phyloP scores from a whole-genome alignment of 1,140 invertebrate species.

The Drosophila albomicans region DNA sequence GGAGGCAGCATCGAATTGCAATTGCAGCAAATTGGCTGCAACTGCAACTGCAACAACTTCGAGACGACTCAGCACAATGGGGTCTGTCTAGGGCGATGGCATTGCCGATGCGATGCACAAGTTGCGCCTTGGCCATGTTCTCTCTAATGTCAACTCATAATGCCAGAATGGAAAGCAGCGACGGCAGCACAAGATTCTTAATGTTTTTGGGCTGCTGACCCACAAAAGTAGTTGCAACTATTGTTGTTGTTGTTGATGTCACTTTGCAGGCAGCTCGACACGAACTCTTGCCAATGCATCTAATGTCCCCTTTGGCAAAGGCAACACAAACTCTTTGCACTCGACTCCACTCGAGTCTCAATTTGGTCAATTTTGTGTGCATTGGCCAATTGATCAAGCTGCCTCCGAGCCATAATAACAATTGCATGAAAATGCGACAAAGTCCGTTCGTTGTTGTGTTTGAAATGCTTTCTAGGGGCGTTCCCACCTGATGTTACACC shows the following conservation, averaged over 20 bases:
- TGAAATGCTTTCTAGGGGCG: constrained; percentile 34
- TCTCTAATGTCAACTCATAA: constrained; percentile 66
- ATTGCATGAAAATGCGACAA: constrained; percentile 47
- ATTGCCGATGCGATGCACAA: constrained; percentile 43
- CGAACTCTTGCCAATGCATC: constrained; percentile 40
- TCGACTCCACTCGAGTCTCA: constrained; percentile 19
- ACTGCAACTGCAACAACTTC: constrained; percentile 14
- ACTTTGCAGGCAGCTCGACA: constrained; percentile 32
- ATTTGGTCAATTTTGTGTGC: constrained; percentile 46
- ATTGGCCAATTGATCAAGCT: constrained; percentile 40
- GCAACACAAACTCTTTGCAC: not conserved
- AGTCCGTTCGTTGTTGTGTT: not conserved
- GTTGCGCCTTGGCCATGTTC: constrained; percentile 53
- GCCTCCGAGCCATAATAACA: constrained; percentile 45
- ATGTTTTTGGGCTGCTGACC: constrained; percentile 41
- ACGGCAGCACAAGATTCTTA: constrained; percentile 3
- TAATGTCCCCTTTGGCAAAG: not conserved
- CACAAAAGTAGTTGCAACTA: constrained; percentile 31
- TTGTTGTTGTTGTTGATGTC: constrained; percentile 33
- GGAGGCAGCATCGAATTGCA: constrained; percentile 47
- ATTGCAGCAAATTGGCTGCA: constrained; percentile 72
- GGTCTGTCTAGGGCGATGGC: constrained; percentile 73
- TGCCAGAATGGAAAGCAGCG: constrained; percentile 31
- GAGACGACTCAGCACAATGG: constrained; percentile 42
- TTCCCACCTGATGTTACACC: constrained; percentile 45